Base-by-base conservation (phyloP, 1,140 invertebrate species). In the Anoplolepis gracilipes region DNA sequence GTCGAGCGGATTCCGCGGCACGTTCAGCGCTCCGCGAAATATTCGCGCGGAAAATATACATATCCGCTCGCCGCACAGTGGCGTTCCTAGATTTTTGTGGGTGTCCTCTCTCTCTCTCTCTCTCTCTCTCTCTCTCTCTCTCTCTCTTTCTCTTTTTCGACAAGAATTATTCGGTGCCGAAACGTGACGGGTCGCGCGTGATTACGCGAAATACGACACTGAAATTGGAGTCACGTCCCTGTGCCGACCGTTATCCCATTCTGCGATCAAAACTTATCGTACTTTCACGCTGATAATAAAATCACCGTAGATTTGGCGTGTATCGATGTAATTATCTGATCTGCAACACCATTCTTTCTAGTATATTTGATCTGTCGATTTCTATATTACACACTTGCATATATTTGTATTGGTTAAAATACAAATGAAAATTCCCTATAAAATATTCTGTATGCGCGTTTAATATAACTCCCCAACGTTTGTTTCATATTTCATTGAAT, bases 11-110 rank as follows among this genome's bases (percentile, higher is more conserved):
- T 84, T 75, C 57, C 76, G 57, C 65, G 67, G 84, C 85, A 87
- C 87, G 88, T 85, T 81, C 85, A 59, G 36, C 53, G 69, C n/a
- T 4, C 5, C 76, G 61, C 86, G 88, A 67, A 89, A 89, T 85
- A 90, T 89, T 90, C 64, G 65, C 53, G 55, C 36, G 6, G 75
- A 69, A 87, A 87, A 67, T 55, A 85, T 42, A 77, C 55, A 82
- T 42, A 81, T 39, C 7, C 19, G 2, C 22, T 42, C 39, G 70
- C 62, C 39, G 59, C 7, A 11, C 39, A 42, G 39, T 42, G n/a
- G 8, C 57, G 39, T 19, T 55, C 13, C 30, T 70, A 65, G 53
- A 82, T 73, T 73, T 82, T 82, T 72, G 49, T 25, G 64, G 33
- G 10, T 57, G 16, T 19, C 36, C 49, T 39, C 62, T 28, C 59